phyloP scores from a whole-genome alignment of 2,888 invertebrate genomes.

The Patella pellucida region DNA sequence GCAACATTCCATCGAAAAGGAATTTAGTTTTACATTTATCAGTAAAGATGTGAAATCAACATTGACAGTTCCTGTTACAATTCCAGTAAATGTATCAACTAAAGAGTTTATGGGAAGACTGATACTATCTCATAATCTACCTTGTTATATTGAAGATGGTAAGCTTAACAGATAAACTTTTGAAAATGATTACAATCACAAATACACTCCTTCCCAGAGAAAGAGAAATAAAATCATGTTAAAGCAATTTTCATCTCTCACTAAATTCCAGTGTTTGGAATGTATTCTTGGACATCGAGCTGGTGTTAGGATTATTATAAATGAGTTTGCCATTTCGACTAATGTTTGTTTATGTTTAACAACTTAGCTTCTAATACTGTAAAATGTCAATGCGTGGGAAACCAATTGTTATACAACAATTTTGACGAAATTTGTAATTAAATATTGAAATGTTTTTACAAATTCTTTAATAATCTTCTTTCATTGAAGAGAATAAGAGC shows the following conservation, averaged over 20 bases:
- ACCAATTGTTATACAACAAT: too few species aligned
- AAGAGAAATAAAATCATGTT: too few species aligned
- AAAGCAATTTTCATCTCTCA: too few species aligned
- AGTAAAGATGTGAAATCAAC: conserved; percentile 49
- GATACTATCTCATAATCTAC: conserved; percentile 79
- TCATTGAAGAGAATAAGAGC: too few species aligned
- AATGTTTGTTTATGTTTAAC: too few species aligned
- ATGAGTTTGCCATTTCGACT: not conserved
- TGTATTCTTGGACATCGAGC: not conserved
- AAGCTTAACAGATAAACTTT: conserved; percentile 31
- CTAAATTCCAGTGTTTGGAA: not conserved
- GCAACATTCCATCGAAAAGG: conserved; percentile 36
- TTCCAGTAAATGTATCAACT: conserved; percentile 64
- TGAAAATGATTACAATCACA: not conserved
- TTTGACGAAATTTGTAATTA: too few species aligned
- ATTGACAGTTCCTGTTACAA: conserved; percentile 56
- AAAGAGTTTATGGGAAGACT: conserved; percentile 79
- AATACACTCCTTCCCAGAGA: too few species aligned
- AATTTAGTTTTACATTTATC: conserved; percentile 57
- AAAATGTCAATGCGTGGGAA: too few species aligned
- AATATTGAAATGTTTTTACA: too few species aligned
- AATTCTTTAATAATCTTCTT: too few species aligned
- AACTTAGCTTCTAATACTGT: too few species aligned
- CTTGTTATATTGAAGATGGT: conserved; percentile 80
- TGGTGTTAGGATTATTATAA: not conserved